Base-by-base conservation (phyloP, 30 jellyfish, hydroid and myxozoan genomes). In the Aurelia sp. region DNA sequence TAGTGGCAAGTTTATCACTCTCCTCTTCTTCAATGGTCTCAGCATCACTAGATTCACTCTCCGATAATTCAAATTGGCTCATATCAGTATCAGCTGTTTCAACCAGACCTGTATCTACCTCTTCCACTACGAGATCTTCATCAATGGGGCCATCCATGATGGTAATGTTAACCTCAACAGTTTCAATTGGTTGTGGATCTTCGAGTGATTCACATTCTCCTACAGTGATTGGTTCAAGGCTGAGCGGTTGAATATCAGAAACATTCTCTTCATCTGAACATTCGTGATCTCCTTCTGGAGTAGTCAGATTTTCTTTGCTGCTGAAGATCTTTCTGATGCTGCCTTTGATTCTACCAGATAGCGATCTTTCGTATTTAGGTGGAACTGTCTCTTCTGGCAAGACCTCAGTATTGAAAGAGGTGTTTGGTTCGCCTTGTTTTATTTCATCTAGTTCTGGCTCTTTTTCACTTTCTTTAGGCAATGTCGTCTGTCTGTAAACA, bases 121-220 rank as follows among this genome's bases (percentile, higher is more conserved):
- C 88, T 38, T 77, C 88, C 24, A 71, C 27, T 27, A 77, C 41
- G 9, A 30, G 53, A 30, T 35, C 78, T 60, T 77, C 88, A 38
- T 38, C 50, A 38, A 38, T 38, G 50, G 50, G 50, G 24, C 0
- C 16, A 15, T 15, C 5, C 20, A 2, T 58, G 24, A 58, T 20
- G 24, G 24, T 58, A 17, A 58, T 5, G 20, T 58, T 58, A 17
- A 58, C 67, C 7, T 10, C 17, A 10, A 4, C 16, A 3, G 67
- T 58, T 22, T 58, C 67, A 2, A 38, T 38, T 38, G 9, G 50
- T 7, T 0, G 50, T 2, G 7, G 55, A 0, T 59, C 33, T 12
- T 59, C 33, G 16, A 3, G 5, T 1, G 11, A 21, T 18, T 59
- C 69, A 18, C 35, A 0, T 2, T 59, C 69, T 59, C 47, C 64